A percentile compares a stretch with the other conserved stretches of the same genome.
These are phyloP conservation scores for Pelobates cultripes DNA, from an alignment of 2,797 vertebrate genomes.

Conservation along the genomic window DNA sequence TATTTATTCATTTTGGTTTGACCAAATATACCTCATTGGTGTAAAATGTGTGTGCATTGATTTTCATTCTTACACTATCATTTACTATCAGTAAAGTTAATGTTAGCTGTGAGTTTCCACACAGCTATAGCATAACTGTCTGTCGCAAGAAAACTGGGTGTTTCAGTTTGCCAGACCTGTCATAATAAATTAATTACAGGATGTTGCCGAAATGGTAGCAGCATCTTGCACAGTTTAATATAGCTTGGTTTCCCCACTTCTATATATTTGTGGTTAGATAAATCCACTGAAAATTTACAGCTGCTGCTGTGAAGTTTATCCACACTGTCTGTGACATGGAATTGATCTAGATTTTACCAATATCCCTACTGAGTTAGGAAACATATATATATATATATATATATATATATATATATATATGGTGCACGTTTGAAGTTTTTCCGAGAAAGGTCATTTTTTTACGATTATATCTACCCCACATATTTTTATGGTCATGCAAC, in stretches of 20 bases:
- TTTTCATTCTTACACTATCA: slow-evolving; percentile 22
- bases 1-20: neutral
- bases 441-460: neutral
- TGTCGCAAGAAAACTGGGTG: slow-evolving; percentile 95
- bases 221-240: slow-evolving; percentile 90
- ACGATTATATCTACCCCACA: too few species aligned
- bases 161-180: slow-evolving; percentile 98
- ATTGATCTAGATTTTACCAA: slow-evolving; percentile 71
- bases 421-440: neutral
- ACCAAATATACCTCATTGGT: neutral
- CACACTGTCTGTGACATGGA: slow-evolving; percentile 72
- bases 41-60: neutral
- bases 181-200: slow-evolving; percentile 99
- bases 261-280: slow-evolving; percentile 93
- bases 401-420: neutral
- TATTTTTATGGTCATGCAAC: neutral
- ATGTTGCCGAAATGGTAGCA: slow-evolving; percentile 97
- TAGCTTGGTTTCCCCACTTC: slow-evolving; percentile 95
- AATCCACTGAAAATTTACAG: slow-evolving; percentile 89
- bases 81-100: slow-evolving; percentile 32
- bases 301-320: slow-evolving; percentile 88
- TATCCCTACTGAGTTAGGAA: slow-evolving; percentile 43
- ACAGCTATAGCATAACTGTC: slow-evolving; percentile 72
- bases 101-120: slow-evolving; percentile 66
- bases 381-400: neutral